A percentile compares a stretch with the other conserved stretches of the same genome.
Evolutionary conservation across 1,140 invertebrate genomes (phyloP).

Genomic region (Drosophila santomea): DNA sequence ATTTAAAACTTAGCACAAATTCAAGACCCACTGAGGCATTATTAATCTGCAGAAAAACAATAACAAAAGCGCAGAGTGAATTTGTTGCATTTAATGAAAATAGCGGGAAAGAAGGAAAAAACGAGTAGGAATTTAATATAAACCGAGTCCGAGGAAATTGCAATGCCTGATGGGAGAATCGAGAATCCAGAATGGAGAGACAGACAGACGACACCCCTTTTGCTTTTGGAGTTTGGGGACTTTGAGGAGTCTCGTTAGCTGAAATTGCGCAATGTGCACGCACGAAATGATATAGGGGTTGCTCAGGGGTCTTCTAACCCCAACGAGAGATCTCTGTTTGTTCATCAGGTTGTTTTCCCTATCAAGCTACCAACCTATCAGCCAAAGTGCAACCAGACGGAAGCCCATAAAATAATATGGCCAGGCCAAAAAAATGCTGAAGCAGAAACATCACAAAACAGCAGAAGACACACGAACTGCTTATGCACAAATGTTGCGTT

Average conservation of each 20-base stretch:
- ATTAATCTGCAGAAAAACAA: slow-evolving; percentile 61
- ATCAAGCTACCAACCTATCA: slow-evolving; percentile 26
- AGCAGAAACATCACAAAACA: neutral
- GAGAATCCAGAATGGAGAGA: neutral
- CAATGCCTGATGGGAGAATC: slow-evolving; percentile 34
- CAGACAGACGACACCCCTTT: slow-evolving; percentile 37
- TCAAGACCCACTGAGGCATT: slow-evolving; percentile 47
- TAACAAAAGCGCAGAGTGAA: slow-evolving; percentile 35
- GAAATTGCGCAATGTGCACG: slow-evolving; percentile 78
- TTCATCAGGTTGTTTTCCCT: slow-evolving; percentile 67
- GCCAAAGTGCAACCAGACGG: slow-evolving; percentile 72
- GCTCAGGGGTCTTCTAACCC: slow-evolving; percentile 24
- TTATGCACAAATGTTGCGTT: slow-evolving; percentile 78
- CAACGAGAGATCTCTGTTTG: slow-evolving; percentile 40
- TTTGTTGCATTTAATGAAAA: slow-evolving; percentile 80
- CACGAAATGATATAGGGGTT: slow-evolving; percentile 50
- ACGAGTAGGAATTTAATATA: slow-evolving; percentile 68
- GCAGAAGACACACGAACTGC: slow-evolving; percentile 5
- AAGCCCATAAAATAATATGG: slow-evolving; percentile 80
- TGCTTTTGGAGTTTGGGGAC: slow-evolving; percentile 21
- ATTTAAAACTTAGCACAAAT: slow-evolving; percentile 52
- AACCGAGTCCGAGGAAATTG: slow-evolving; percentile 61
- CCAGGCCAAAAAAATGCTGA: slow-evolving; percentile 7
- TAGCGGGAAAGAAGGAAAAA: slow-evolving; percentile 22
- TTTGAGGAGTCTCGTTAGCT: slow-evolving; percentile 70